Base-by-base conservation (phyloP, 1,140 invertebrate genomes). In the Neodiprion pinetum region DNA sequence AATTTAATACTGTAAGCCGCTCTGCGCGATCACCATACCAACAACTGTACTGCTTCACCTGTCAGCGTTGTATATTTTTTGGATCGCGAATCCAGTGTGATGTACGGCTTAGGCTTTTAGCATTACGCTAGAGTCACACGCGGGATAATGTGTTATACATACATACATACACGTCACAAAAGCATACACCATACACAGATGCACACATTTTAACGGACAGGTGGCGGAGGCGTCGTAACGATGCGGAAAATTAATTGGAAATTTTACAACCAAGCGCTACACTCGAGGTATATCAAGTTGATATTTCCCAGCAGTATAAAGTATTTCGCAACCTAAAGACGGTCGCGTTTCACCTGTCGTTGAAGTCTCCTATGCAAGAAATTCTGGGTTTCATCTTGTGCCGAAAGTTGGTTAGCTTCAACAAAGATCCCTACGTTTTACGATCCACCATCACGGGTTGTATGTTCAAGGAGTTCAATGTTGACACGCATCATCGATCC, bases 61-160 rank as follows among this genome's bases (percentile, higher is more conserved):
- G 14, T 66, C 74, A 61, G 74, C 77, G 83, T 87, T 88, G 86
- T 87, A 87, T 87, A 87, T 87, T 87, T 88, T 88, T 88, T 87
- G 84, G 86, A 87, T 88, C 85, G 84, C 85, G 85, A 40, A 87
- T 88, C 85, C 86, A 88, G 85, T 81, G 83, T 88, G 86, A 88
- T 87, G 85, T 87, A 88, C 83, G 86, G 80, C 81, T 76, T 77
- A 80, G 83, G 84, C 85, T 88, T 87, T 87, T 74, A 81, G 14
- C 12, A 14, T 69, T 69, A 69, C 68, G 68, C 21, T 61, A 61
- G 53, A 61, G 53, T 61, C 53, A 40, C 28, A 17, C 53, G 53
- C n/a, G 53, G 9, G 53, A 61, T 61, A 61, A 61, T 61, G n/a
- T 61, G 53, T 61, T 61, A 9, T 61, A 17, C n/a, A 61, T 17